Evolutionary conservation across 2,888 invertebrate genomes (phyloP), one percentile per base, ranked within the genome.

Genomic region (Spodoptera picta): DNA sequence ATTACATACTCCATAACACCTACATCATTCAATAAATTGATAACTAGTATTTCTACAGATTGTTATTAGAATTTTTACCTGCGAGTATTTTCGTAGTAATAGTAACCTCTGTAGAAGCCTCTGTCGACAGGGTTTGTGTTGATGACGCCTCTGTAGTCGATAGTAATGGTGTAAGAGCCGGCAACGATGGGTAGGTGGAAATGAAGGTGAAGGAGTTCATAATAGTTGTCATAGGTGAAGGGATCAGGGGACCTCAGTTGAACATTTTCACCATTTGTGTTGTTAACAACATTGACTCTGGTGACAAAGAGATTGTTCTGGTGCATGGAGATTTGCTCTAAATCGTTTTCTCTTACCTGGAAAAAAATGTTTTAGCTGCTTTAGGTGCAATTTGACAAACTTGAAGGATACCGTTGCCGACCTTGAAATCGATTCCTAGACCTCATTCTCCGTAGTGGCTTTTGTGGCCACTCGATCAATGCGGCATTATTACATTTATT

Each of bases 61-160:
- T 2, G 31, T 31, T 7, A 10, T 46, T 41, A 27, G 1, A 19
- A 47, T n/a, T 44, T 82, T 81, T 61, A 94, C 94, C 88, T 86
- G 41, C 74, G 69, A 27, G 84, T 63, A 57, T 83, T 84, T 41
- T 87, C 85, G 0, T 69, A 12, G 59, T 87, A 92, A 57, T 94
- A 94, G 63, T 92, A 92, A 0, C 94, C 94, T 61, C 87, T 90
- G 73, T 94, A 94, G 68, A 94, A 92, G 1, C 94, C 94, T 80
- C 94, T 87, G 31, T 93, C 93, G 4, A 87, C 9, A 0, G 92
- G 94, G 60, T 93, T 94, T 4, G 83, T 81, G 44, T 92, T 91
- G 60, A 94, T 94, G 14, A 65, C 77, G 3, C 92, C 93, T 11
- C 72, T 66, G 72, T 90, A 94, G 7, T 73, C 73, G 19, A 94